Base-by-base conservation (phyloP, 2,888 invertebrate genomes). In the Oeneis ivallda region DNA sequence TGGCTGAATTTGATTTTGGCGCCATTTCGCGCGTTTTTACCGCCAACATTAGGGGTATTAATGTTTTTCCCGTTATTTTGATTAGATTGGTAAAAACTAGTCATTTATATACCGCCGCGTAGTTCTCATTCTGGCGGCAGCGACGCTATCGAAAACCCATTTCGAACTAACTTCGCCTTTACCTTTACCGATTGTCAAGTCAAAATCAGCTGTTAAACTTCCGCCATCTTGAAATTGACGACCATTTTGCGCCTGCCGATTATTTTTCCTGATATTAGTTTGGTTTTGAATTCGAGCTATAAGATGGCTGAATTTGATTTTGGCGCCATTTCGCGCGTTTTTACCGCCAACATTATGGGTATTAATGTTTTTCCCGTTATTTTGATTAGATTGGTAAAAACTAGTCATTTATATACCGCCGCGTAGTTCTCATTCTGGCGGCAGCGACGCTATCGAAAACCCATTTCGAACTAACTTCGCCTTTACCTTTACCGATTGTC, bases 141-240 rank as follows among this genome's bases (percentile, higher is more conserved):
- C 84, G 0, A 89, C 83, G 59, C 90, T 89, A 52, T 90, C 90
- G 64, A 89, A 90, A 37, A 91, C 87, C 91, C 90, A 91, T 50
- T 84, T 87, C 0, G 86, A 85, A 43, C 74, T 74, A 1, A 89
- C 78, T 68, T 86, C 77, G 0, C 83, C 84, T 0, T 70, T 72
- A 0, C 65, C 71, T 0, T 67, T 68, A 0, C 89, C 90, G 1
- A 90, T 70, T 0, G 76, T 78, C 1, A 89, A 68, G 68, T 87
- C 86, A 64, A 76, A 64, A 53, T 66, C 70, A 60, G 65, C 62
- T 70, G 63, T 41, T 26, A 13, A 74, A 43, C 64, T 52, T 26
- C 67, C 71, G 72, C 70, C 76, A 72, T 75, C 43, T 71, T 75
- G 74, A n/a, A n/a, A 39, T 13, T 41, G 45, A 10, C 54, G 45